Evolutionary conservation across 2,797 vertebrate species (phyloP), one percentile per base, ranked within the genome.

Genomic region (Leptatherina wallacei): DNA sequence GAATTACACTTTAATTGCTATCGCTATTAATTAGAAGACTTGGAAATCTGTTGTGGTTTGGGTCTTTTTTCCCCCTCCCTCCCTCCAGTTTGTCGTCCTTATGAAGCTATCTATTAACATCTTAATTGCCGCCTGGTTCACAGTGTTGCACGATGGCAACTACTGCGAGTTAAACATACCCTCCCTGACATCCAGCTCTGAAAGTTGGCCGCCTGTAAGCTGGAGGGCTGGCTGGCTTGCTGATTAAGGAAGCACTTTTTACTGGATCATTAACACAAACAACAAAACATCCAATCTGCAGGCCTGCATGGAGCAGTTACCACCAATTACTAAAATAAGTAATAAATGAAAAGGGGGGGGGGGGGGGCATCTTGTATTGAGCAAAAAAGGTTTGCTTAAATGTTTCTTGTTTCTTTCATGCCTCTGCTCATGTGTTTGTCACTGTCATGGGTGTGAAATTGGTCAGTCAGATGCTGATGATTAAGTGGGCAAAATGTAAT

Each of bases 391-490:
- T 27, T 47, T 33, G 38, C 40, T 71, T 40, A 76, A 71, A 70
- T 55, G 7, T 73, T 29, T 61, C 52, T 38, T 70, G 65, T 65
- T 29, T 76, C 70, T 69, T 73, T 77, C 71, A 68, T 73, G 42
- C 51, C 67, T 76, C 24, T 11, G 8, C 65, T 71, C 3, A 3
- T 61, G 77, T 81, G 83, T 91, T 88, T 90, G 84, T 91, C 87
- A 90, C 79, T 89, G 91, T 90, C 90, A 84, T n/a, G n/a, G 78
- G 81, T 90, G 89, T 91, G 81, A 93, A 93, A 93, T 89, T 91
- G 91, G 67, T 85, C 88, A 84, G 90, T 92, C 93, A 89, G 89
- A 89, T 85, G 75, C 69, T 81, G 87, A 89, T 90, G 90, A 93
- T 91, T 85, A 93, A 92, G 88, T 84, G 85, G 88, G 84, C 75